These are phyloP conservation scores for Alcis repandata DNA, from an alignment of 2,888 invertebrate genomes.

Conservation along the genomic window DNA sequence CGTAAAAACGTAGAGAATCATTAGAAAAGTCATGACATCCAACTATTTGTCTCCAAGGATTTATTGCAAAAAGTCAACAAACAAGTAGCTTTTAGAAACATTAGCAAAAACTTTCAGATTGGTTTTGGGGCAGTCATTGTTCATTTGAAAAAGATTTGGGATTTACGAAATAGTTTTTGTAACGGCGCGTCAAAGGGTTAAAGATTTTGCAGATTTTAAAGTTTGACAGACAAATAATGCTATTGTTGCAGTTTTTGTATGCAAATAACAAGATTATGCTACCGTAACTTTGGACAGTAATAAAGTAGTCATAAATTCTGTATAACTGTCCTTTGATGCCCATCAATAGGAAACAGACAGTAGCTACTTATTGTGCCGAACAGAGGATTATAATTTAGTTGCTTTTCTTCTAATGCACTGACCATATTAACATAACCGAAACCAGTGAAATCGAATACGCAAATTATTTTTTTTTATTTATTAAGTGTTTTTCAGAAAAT, in stretches of 20 bases:
- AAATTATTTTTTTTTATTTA: no score
- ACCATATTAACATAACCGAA: no score
- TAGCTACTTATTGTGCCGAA: conserved; percentile 52
- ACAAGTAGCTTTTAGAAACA: conserved; percentile 38
- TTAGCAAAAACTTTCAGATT: conserved; percentile 59
- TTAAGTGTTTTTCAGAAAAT: no score
- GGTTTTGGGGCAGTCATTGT: conserved; percentile 52
- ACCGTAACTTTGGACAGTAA: conserved; percentile 72
- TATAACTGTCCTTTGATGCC: conserved; percentile 61
- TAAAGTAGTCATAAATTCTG: conserved; percentile 59
- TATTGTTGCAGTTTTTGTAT: conserved; percentile 78
- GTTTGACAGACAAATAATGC: conserved; percentile 64
- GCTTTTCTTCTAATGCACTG: background rate
- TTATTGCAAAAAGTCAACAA: conserved; percentile 37
- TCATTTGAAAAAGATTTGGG: conserved; percentile 50
- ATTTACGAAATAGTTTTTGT: conserved; percentile 61
- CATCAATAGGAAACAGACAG: conserved; percentile 61
- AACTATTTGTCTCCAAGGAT: conserved; percentile 35
- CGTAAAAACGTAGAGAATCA: conserved; percentile 18
- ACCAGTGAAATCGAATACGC: no score
- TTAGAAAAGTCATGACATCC: conserved; percentile 32
- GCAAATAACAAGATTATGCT: conserved; percentile 85
- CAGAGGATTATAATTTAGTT: background rate
- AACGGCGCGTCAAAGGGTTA: conserved; percentile 76
- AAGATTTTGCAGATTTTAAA: conserved; percentile 66